Evolutionary conservation across 2,113 vertebrate species (phyloP), one percentile per base, ranked within the genome.

Genomic region (Cinclus cinclus): DNA sequence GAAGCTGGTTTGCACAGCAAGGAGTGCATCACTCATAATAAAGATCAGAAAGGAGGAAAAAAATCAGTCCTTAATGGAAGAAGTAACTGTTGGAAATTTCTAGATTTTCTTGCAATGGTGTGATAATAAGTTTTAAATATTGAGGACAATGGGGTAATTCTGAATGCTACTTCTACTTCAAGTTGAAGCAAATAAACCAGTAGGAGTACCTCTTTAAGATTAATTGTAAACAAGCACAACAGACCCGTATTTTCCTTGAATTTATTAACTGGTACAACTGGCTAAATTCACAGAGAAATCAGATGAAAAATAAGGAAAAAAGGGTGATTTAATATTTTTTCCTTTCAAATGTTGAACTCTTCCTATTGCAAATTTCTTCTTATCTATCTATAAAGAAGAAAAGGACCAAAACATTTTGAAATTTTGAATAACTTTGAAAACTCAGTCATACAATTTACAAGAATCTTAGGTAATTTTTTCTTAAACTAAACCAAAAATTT

Each of bases 101-200:
- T 59, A 75, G 16, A 6, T 78, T 53, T 60, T 68, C 58, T 83
- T 83, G 35, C 41, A 37, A 89, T 11, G 23, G 5, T 65, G 20
- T 89, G 52, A 87, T 16, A 94, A 68, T 53, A 85, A 86, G 28
- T 65, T 47, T 75, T 84, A 67, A 90, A 92, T 96, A 73, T 88
- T 89, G 91, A 93, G 62, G 56, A 89, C 17, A 87, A 7, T 41
- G 35, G 20, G 33, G 17, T 50, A 88, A 85, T 81, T 69, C 27
- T 89, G 94, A 87, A 76, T 92, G 28, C 8, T 63, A 5, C 7
- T 75, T 55, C 23, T 58, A 12, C 24, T 85, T 84, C 41, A 90
- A 49, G 60, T 15, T 21, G 44, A 65, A 91, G 18, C 44, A 95
- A 94, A 74, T n/a, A 80, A 90, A 41, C 33, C 89, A 75, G 12